These are phyloP conservation scores for Pomacea maculata DNA, from an alignment of 1,140 invertebrate genomes.

Conservation along the genomic window DNA sequence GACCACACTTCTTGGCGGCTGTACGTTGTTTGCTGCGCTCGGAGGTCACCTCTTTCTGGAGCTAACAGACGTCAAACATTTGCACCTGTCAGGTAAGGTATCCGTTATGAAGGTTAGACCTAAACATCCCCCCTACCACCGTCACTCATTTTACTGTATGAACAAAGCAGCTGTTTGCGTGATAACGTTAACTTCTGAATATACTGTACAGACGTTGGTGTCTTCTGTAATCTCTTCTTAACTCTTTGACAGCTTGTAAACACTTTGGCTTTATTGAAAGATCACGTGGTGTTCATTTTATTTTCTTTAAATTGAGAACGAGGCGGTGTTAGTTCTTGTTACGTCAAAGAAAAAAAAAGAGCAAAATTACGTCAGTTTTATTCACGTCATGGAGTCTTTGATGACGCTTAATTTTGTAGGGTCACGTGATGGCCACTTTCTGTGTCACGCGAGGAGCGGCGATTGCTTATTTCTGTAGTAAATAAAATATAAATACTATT, in stretches of 20 bases:
- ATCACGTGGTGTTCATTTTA: background rate
- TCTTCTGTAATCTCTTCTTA: background rate
- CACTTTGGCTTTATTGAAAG: background rate
- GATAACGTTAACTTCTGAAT: background rate
- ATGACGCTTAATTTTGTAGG: too few species aligned
- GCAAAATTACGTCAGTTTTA: too few species aligned
- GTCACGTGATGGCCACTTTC: too few species aligned
- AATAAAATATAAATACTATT: too few species aligned
- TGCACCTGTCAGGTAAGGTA: background rate
- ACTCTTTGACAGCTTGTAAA: background rate
- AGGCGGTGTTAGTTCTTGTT: too few species aligned
- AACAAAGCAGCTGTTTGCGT: background rate
- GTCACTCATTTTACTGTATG: background rate
- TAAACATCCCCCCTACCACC: too few species aligned
- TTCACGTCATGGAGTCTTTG: too few species aligned
- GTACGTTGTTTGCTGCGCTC: conserved; percentile 10
- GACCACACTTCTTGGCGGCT: conserved; percentile 10
- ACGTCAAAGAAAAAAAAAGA: too few species aligned
- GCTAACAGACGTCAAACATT: background rate
- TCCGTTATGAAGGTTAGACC: background rate
- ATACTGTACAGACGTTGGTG: background rate
- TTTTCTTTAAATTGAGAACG: background rate
- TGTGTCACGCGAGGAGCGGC: too few species aligned
- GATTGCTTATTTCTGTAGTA: too few species aligned
- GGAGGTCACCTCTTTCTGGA: conserved; percentile 7